Evolutionary conservation across 2,888 invertebrate species (phyloP).

Genomic region (Venustoraphidia nigricollis): DNA sequence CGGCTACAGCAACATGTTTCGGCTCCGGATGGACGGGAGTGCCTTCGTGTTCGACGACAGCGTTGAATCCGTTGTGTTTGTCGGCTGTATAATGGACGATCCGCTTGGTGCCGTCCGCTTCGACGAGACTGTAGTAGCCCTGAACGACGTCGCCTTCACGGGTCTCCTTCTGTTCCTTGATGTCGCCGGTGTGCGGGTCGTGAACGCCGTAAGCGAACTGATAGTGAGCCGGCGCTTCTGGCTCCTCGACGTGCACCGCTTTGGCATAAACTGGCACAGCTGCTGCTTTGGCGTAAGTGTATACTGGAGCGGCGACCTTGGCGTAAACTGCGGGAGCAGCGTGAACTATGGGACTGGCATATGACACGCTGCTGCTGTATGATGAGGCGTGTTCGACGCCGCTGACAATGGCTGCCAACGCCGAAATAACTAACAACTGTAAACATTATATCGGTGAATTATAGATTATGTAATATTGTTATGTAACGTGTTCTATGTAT

Average conservation of each 20-base stretch:
- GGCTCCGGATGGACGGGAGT: background rate
- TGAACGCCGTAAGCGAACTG: constrained; percentile 1
- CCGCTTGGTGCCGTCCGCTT: constrained; percentile 1
- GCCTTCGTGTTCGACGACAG: constrained; percentile 2
- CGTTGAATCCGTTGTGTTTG: constrained; percentile 1
- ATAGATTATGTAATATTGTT: no score
- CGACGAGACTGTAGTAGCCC: constrained; percentile 1
- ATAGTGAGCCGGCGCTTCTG: background rate
- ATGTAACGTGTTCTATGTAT: no score
- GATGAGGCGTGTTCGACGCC: no score
- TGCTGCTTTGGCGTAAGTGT: constrained; percentile 3
- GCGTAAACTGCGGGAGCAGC: no score
- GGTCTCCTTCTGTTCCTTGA: constrained; percentile 1
- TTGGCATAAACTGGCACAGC: constrained; percentile 10
- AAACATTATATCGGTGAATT: no score
- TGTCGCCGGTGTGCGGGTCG: constrained; percentile 1
- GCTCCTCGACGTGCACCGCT: constrained; percentile 8
- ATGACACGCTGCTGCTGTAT: no score
- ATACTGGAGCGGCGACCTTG: no score
- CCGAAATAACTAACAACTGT: no score
- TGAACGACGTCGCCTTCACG: background rate
- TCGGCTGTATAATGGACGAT: constrained; percentile 2
- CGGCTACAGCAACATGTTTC: background rate
- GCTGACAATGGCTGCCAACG: no score
- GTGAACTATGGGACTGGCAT: no score